Base-by-base conservation (phyloP, 2,113 vertebrate genomes). In the Ptilonorhynchus violaceus region DNA sequence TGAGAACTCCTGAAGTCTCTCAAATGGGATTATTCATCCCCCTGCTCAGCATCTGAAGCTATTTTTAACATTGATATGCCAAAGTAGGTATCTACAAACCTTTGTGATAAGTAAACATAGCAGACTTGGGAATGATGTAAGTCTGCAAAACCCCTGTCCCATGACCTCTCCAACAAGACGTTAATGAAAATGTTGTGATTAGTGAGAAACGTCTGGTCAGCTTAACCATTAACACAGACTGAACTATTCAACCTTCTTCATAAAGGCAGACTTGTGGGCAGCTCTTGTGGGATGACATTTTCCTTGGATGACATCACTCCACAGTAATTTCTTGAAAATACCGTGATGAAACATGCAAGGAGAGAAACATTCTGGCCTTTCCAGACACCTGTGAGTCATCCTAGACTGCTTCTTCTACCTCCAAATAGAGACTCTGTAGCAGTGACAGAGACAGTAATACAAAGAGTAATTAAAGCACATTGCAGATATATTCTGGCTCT, bases 341-440 rank as follows among this genome's bases (percentile, higher is more conserved):
- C 12, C 1, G 10, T 67, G 72, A 92, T 68, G 84, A 94, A 95
- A 94, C 28, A 66, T 50, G 44, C 41, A 95, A 64, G 1, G 3
- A 81, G 53, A 66, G 44, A 85, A 94, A 31, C 64, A 25, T 68
- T 88, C 53, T 73, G 87, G 53, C 69, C 77, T 92, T 92, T 91
- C 73, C 94, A 92, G 93, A 91, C 93, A 96, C 84, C 66, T 88
- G 56, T 94, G 95, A 92, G 81, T 92, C 93, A 96, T 49, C 47
- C 55, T 27, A 72, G 30, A 19, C 52, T 88, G 62, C 21, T 76
- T 85, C 85, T 92, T 70, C 50, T 78, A n/a, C 52, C 52, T 87
- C 44, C n/a, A 91, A 39, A 90, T 5, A 69, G 28, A 91, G 37
- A 39, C 18, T 55, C 81, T 87, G 77, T 30, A 69, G n/a, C 56